Percentiles rank a stretch among this genome's conserved stretches.
Conservation (phyloP, 64 coral and sea anemone genomes). For the Actinia equina region DNA sequence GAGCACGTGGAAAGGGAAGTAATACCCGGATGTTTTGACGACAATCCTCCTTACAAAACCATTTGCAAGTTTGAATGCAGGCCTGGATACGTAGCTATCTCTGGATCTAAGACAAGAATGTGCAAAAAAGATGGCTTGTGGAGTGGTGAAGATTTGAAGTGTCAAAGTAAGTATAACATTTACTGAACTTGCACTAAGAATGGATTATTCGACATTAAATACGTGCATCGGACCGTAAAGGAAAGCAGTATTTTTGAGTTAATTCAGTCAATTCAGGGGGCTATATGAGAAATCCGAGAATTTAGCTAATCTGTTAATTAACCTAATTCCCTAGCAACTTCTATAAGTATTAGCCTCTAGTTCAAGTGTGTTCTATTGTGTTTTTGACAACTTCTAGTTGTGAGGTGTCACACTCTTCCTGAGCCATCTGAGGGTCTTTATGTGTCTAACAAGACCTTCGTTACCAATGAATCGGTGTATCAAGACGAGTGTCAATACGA, state of each 20-base stretch:
- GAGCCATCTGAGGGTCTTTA: slow-evolving; percentile 24
- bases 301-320: no score
- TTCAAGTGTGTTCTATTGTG: background rate
- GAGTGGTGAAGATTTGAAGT: slow-evolving; percentile 31
- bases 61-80: slow-evolving; percentile 34
- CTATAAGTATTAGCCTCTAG: no score
- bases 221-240: no score
- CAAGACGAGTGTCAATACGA: slow-evolving; percentile 21
- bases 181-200: background rate
- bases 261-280: no score
- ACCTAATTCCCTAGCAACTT: no score
- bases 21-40: slow-evolving; percentile 22
- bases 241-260: no score
- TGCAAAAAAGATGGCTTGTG: slow-evolving; percentile 28
- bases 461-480: slow-evolving; percentile 16
- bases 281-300: no score
- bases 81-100: slow-evolving; percentile 17
- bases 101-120: slow-evolving; percentile 30
- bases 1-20: slow-evolving; percentile 11
- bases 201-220: no score
- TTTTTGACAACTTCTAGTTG: background rate
- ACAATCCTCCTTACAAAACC: slow-evolving; percentile 13
- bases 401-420: slow-evolving; percentile 17
- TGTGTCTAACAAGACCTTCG: slow-evolving; percentile 4
- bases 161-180: slow-evolving; percentile 32